Conservation (phyloP, 2,888 invertebrate genomes). For the Dromius quadrimaculatus region DNA sequence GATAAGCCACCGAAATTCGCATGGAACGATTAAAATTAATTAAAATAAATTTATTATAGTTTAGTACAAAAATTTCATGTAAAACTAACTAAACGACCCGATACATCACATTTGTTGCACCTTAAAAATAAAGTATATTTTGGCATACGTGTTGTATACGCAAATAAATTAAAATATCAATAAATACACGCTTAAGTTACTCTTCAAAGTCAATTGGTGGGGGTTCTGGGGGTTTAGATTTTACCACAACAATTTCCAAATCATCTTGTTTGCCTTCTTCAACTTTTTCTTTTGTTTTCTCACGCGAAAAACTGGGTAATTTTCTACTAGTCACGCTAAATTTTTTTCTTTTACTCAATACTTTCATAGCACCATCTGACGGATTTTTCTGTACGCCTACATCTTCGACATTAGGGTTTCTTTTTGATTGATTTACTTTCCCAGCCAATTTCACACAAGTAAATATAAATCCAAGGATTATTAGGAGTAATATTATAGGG, state of each 20-base stretch:
- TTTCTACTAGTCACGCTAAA: background rate
- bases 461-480: constrained; percentile 8
- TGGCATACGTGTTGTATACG: constrained; percentile 46
- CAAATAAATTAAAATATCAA: constrained; percentile 45
- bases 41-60: constrained; percentile 10
- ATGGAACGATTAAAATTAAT: constrained; percentile 29
- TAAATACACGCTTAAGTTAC: constrained; percentile 19
- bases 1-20: constrained; percentile 44
- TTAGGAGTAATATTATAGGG: constrained; percentile 35
- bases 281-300: background rate
- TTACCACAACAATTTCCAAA: background rate
- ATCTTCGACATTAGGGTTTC: background rate
- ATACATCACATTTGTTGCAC: constrained; percentile 23
- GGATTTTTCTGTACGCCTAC: background rate
- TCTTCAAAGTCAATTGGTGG: constrained; percentile 58
- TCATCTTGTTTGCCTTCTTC: too few relatives aligned
- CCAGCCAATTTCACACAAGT: background rate
- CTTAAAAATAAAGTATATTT: constrained; percentile 43
- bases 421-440: background rate
- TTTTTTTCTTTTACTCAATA: background rate
- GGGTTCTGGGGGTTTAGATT: constrained; percentile 55
- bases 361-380: too few relatives aligned
- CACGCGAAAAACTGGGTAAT: background rate
- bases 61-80: constrained; percentile 9
- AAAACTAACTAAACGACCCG: constrained; percentile 14